phyloP scores from a whole-genome alignment of 2,888 invertebrate genomes.

The Resseliella maxima region DNA sequence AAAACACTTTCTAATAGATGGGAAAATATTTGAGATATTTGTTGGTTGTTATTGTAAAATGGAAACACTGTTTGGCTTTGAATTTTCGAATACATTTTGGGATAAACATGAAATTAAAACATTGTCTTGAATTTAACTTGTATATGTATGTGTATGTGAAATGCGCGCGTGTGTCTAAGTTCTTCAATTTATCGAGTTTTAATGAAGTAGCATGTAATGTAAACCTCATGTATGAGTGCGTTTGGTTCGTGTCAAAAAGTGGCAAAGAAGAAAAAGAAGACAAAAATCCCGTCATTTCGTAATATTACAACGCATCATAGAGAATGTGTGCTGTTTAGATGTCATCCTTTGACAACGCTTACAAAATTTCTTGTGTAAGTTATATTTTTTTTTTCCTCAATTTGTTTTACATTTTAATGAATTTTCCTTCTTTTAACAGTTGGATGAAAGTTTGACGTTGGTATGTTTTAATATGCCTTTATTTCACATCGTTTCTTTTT shows the following conservation, averaged over 20 bases:
- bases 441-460: constrained; percentile 48
- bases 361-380: neutral
- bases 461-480: constrained; percentile 22
- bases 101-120: constrained; percentile 3
- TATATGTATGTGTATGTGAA: neutral
- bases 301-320: neutral
- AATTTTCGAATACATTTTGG: neutral
- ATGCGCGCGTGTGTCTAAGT: neutral
- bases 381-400: neutral
- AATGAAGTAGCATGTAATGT: constrained; percentile 38
- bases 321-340: neutral
- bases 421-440: constrained; percentile 44
- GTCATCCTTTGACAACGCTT: neutral
- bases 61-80: neutral
- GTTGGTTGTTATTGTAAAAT: neutral
- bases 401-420: constrained; percentile 39
- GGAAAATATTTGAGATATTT: constrained; percentile 7
- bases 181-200: constrained; percentile 51
- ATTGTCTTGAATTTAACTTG: constrained; percentile 45
- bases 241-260: neutral
- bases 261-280: no score
- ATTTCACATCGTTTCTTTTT: neutral
- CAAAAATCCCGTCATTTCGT: neutral
- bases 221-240: constrained; percentile 37
- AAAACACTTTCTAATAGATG: neutral